Evolutionary conservation across 2,113 vertebrate species (phyloP).

Genomic region (Pangasianodon gigas): DNA sequence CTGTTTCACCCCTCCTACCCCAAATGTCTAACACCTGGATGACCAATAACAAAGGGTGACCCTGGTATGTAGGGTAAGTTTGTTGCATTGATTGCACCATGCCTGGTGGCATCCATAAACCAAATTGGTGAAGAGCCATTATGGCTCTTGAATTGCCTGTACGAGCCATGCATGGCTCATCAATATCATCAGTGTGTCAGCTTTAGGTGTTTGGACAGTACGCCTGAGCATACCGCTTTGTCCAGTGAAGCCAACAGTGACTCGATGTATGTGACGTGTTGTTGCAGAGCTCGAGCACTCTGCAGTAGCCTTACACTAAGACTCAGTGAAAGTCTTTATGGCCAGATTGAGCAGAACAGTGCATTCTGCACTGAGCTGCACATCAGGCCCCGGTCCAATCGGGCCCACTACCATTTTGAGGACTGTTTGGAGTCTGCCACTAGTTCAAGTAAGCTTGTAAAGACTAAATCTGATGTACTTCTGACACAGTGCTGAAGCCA

Average conservation of each 20-base stretch:
- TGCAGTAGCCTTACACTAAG: background rate
- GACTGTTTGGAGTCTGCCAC: background rate
- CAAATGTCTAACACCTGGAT: background rate
- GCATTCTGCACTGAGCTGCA: background rate
- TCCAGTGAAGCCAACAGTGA: background rate
- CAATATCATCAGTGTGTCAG: background rate
- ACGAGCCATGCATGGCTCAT: background rate
- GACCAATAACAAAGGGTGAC: background rate
- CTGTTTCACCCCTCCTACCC: background rate
- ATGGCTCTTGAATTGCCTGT: background rate
- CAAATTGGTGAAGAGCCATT: background rate
- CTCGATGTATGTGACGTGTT: background rate
- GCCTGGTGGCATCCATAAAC: background rate
- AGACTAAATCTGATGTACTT: background rate
- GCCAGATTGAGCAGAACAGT: background rate
- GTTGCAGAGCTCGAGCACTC: background rate
- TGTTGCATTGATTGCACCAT: background rate
- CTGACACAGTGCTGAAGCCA: background rate
- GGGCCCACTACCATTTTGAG: background rate
- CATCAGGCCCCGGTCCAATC: background rate
- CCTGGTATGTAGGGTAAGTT: background rate
- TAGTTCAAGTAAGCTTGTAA: background rate
- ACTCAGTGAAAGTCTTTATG: background rate
- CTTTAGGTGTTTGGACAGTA: background rate
- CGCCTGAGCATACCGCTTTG: background rate